Conservation (phyloP, 2,888 invertebrate species). For the Campoletis raptor region DNA sequence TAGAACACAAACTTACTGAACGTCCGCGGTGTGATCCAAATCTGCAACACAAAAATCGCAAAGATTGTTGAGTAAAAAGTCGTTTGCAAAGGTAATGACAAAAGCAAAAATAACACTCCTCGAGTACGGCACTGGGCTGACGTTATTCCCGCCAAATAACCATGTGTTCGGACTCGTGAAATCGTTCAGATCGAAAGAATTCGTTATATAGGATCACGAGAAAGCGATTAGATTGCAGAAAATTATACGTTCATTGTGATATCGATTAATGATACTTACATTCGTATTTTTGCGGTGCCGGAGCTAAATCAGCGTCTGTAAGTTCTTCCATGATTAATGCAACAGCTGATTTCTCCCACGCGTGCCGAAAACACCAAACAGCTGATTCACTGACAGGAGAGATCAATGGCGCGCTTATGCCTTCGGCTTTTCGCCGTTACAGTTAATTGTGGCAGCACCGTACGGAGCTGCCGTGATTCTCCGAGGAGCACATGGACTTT, state of each 20-base stretch:
- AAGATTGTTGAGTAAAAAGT: background rate
- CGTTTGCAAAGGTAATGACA: background rate
- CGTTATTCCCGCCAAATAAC: constrained; percentile 62
- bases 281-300: constrained; percentile 92
- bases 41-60: constrained; percentile 87
- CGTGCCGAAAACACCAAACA: constrained; percentile 74
- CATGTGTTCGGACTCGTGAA: constrained; percentile 41
- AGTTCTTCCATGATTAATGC: constrained; percentile 81
- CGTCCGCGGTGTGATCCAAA: constrained; percentile 99
- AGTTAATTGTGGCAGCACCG: constrained; percentile 66
- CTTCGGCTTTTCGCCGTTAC: constrained; percentile 41
- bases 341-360: constrained; percentile 81
- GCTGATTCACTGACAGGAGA: constrained; percentile 80
- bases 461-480: constrained; percentile 35
- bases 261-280: constrained; percentile 87
- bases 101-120: background rate
- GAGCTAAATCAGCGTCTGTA: constrained; percentile 87
- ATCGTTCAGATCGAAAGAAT: background rate
- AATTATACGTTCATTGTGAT: background rate
- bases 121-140: constrained; percentile 61
- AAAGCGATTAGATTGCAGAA: constrained; percentile 3
- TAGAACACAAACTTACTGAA: constrained; percentile 92
- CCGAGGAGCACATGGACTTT: constrained; percentile 12
- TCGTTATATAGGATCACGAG: background rate
- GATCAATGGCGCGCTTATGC: constrained; percentile 32